phyloP scores from a whole-genome alignment of 2,888 invertebrate genomes.

The Pherbina coryleti region DNA sequence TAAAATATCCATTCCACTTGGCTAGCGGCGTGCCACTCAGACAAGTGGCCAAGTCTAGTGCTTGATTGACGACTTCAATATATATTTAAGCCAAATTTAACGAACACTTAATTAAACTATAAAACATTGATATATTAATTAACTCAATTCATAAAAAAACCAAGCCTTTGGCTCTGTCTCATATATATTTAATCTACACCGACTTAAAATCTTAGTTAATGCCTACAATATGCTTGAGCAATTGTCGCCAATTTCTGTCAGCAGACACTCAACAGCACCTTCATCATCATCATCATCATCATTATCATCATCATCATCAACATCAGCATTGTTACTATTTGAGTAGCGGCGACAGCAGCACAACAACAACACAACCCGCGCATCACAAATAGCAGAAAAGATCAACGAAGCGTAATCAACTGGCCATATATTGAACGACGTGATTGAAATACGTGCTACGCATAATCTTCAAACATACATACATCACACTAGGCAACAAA shows the following conservation, averaged over 20 bases:
- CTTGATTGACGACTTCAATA: too few relatives aligned
- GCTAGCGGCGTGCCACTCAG: not conserved
- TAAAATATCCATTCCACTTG: not conserved
- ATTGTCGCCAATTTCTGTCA: slow-evolving; percentile 28
- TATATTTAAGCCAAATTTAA: too few relatives aligned
- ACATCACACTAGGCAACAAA: not conserved
- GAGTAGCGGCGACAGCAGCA: not conserved
- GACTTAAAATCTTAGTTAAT: not conserved
- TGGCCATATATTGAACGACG: slow-evolving; percentile 22
- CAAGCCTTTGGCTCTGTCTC: not conserved
- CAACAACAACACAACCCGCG: not conserved
- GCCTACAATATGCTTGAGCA: not conserved
- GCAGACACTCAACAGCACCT: slow-evolving; percentile 1
- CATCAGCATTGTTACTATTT: too few relatives aligned
- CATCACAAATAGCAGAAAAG: slow-evolving; percentile 7
- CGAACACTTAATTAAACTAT: too few relatives aligned
- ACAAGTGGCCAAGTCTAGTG: not conserved
- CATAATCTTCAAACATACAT: slow-evolving; percentile 4
- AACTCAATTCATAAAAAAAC: not conserved
- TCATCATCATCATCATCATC: not conserved
- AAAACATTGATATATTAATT: not conserved
- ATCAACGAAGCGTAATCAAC: slow-evolving; percentile 25
- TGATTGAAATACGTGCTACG: slow-evolving; percentile 34
- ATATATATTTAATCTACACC: too few relatives aligned
- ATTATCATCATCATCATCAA: not conserved